Percentiles rank a stretch among this genome's conserved stretches.
These are phyloP conservation scores for Prunella strophiata DNA, from an alignment of 2,797 vertebrate species.

Conservation along the genomic window DNA sequence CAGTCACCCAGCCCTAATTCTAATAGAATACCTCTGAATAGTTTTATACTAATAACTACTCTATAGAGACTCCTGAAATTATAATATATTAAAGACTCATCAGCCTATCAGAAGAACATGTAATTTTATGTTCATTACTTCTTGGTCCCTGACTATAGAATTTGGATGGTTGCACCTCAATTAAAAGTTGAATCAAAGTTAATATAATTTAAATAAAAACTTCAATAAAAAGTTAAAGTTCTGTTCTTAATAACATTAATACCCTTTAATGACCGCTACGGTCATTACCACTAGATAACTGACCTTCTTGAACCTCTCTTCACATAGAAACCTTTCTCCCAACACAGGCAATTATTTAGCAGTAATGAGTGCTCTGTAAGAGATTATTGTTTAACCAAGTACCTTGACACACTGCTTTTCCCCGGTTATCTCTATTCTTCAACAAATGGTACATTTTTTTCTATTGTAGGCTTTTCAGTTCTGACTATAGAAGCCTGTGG, in stretches of 20 bases:
- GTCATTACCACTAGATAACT: constrained; percentile 77
- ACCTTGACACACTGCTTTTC: constrained; percentile 60
- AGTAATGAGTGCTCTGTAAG: constrained; percentile 64
- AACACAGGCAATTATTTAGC: constrained; percentile 73
- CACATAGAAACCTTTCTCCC: constrained; percentile 67
- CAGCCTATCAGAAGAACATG: constrained; percentile 76
- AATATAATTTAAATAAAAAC: constrained; percentile 81
- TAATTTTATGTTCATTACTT: constrained; percentile 81
- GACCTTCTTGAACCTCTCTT: constrained; percentile 74
- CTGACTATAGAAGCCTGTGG: constrained; percentile 31
- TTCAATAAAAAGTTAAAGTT: constrained; percentile 80
- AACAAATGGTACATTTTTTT: constrained; percentile 64
- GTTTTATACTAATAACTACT: constrained; percentile 72
- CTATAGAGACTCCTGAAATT: constrained; percentile 75
- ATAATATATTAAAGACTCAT: constrained; percentile 77
- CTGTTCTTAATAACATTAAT: constrained; percentile 77
- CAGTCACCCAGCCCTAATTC: constrained; percentile 70
- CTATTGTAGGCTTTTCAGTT: constrained; percentile 60
- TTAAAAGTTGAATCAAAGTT: constrained; percentile 81
- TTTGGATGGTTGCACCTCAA: constrained; percentile 81
- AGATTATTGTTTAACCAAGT: constrained; percentile 71
- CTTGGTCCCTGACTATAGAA: constrained; percentile 72
- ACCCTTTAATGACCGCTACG: constrained; percentile 74
- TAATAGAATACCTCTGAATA: constrained; percentile 70
- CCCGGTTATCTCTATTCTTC: constrained; percentile 51